Conservation (phyloP, 2,797 vertebrate genomes). For the Xyrichtys novacula region DNA sequence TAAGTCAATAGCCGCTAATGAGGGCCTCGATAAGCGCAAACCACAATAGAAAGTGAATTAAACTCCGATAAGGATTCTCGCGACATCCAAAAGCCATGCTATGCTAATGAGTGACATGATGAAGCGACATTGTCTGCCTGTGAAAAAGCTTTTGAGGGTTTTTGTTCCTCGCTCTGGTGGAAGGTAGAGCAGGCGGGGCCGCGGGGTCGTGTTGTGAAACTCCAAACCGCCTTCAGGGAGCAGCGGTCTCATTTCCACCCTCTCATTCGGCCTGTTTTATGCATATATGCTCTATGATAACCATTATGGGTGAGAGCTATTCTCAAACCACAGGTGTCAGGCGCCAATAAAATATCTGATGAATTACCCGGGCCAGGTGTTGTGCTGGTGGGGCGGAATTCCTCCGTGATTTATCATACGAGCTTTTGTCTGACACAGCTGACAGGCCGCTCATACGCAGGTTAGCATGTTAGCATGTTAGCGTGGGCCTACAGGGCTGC, state of each 20-base stretch:
- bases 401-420: conserved; percentile 89
- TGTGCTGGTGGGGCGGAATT: conserved; percentile 88
- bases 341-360: conserved; percentile 72
- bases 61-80: conserved; percentile 71
- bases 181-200: conserved; percentile 51
- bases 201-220: conserved; percentile 51
- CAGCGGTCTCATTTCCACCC: conserved; percentile 27
- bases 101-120: conserved; percentile 61
- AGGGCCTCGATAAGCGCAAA: conserved; percentile 54
- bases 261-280: conserved; percentile 28
- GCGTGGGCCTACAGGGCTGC: conserved; percentile 13
- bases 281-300: conserved; percentile 72
- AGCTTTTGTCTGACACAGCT: conserved; percentile 88
- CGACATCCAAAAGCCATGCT: conserved; percentile 58
- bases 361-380: conserved; percentile 86
- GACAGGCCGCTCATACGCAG: conserved; percentile 59
- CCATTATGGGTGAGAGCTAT: conserved; percentile 72
- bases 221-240: conserved; percentile 45
- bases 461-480: conserved; percentile 37
- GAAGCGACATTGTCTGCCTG: conserved; percentile 64
- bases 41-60: conserved; percentile 74
- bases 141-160: conserved; percentile 62
- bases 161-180: conserved; percentile 52
- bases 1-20: conserved; percentile 79
- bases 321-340: conserved; percentile 75